Evolutionary conservation across 1,140 invertebrate species (phyloP).

Genomic region (Hydropsyche tenuis): DNA sequence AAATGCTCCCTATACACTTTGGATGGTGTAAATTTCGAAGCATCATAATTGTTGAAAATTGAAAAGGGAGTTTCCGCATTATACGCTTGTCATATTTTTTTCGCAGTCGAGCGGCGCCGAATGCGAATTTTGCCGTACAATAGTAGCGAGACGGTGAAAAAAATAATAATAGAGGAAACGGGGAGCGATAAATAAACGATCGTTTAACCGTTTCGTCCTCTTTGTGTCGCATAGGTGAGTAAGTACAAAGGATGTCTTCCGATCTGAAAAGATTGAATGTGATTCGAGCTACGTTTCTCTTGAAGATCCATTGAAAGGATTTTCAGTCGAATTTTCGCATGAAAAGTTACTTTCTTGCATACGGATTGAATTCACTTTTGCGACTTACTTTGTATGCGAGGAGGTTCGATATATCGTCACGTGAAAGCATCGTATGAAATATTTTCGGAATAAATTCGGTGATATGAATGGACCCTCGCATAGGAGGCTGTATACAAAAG

Average conservation of each 20-base stretch:
- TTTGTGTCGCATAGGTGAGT: constrained; percentile 14
- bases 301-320: neutral
- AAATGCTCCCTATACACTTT: neutral
- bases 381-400: neutral
- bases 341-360: neutral
- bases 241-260: constrained; percentile 10
- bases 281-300: neutral
- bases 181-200: constrained; percentile 11
- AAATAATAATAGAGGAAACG: neutral
- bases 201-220: neutral
- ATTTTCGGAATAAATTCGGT: no score
- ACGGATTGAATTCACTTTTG: constrained; percentile 1
- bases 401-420: no score
- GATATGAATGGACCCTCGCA: no score
- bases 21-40: neutral
- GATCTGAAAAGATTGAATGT: constrained; percentile 15
- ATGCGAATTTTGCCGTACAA: neutral
- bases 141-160: neutral
- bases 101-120: neutral
- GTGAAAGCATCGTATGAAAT: no score
- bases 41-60: no score
- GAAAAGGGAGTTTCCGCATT: no score
- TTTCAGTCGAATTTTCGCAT: constrained; percentile 1
- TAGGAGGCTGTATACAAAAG: no score
- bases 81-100: neutral